Evolutionary conservation across 2,888 invertebrate species (phyloP).

Genomic region (Clivina fossor): DNA sequence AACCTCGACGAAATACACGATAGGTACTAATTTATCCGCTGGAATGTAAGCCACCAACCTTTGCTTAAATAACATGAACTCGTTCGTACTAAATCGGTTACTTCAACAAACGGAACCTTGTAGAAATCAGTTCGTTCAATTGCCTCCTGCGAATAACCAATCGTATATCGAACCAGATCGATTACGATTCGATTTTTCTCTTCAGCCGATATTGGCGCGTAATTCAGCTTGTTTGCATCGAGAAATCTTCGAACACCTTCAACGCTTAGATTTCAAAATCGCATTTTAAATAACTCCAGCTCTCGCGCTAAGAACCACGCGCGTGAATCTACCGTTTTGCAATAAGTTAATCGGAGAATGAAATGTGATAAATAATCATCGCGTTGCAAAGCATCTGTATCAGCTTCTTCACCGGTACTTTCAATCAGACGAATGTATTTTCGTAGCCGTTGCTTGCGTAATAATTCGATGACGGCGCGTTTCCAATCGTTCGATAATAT

Average conservation of each 20-base stretch:
- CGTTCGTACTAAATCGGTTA: constrained; percentile 76
- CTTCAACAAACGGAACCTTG: constrained; percentile 84
- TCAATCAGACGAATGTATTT: constrained; percentile 65
- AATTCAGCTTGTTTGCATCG: constrained; percentile 66
- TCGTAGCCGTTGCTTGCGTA: constrained; percentile 68
- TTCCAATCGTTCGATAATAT: constrained; percentile 69
- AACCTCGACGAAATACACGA: constrained; percentile 80
- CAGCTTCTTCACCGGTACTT: constrained; percentile 58
- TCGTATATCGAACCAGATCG: constrained; percentile 63
- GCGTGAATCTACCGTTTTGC: constrained; percentile 80
- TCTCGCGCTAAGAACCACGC: constrained; percentile 91
- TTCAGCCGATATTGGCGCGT: constrained; percentile 65
- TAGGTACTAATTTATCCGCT: constrained; percentile 77
- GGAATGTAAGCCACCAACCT: constrained; percentile 87
- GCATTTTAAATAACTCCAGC: constrained; percentile 83
- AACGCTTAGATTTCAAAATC: constrained; percentile 66
- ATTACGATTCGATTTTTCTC: constrained; percentile 66
- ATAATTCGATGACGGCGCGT: constrained; percentile 62
- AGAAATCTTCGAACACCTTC: constrained; percentile 70
- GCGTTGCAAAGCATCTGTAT: constrained; percentile 65
- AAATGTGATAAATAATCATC: constrained; percentile 92
- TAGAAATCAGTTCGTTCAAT: constrained; percentile 70
- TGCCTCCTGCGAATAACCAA: constrained; percentile 57
- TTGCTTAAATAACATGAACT: constrained; percentile 76
- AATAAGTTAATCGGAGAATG: constrained; percentile 88